phyloP scores from a whole-genome alignment of 2,797 vertebrate species.

The Sebastes ruberrimus region DNA sequence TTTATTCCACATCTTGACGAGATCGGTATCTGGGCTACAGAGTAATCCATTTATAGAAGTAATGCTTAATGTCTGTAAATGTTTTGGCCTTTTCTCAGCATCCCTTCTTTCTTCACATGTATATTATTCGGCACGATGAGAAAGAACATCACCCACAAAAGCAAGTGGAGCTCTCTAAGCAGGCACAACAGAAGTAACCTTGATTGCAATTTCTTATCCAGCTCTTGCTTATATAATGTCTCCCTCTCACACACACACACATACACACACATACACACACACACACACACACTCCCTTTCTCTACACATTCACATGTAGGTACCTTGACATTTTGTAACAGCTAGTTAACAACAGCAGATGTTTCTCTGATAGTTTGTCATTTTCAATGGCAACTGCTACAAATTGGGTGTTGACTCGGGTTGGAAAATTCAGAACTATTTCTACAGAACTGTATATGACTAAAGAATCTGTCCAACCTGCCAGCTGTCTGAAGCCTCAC shows the following conservation, averaged over 20 bases:
- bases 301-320: not conserved
- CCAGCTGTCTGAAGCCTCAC: not conserved
- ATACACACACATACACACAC: not conserved
- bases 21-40: not conserved
- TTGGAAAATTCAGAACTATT: not conserved
- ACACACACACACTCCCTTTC: not conserved
- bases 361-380: conserved; percentile 29
- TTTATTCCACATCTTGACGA: conserved; percentile 21
- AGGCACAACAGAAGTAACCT: conserved; percentile 23
- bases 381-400: not conserved
- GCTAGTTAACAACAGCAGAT: conserved; percentile 7
- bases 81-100: conserved; percentile 37
- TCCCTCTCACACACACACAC: not conserved
- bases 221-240: not conserved
- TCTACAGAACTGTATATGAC: not conserved
- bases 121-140: conserved; percentile 5
- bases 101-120: not conserved
- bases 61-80: conserved; percentile 16
- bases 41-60: not conserved
- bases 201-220: conserved; percentile 20
- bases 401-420: not conserved
- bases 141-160: conserved; percentile 14
- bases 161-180: not conserved
- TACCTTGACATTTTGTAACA: conserved; percentile 12
- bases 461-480: not conserved